Conservation (phyloP, 1,140 invertebrate genomes). For the Brachystomella parvula region DNA sequence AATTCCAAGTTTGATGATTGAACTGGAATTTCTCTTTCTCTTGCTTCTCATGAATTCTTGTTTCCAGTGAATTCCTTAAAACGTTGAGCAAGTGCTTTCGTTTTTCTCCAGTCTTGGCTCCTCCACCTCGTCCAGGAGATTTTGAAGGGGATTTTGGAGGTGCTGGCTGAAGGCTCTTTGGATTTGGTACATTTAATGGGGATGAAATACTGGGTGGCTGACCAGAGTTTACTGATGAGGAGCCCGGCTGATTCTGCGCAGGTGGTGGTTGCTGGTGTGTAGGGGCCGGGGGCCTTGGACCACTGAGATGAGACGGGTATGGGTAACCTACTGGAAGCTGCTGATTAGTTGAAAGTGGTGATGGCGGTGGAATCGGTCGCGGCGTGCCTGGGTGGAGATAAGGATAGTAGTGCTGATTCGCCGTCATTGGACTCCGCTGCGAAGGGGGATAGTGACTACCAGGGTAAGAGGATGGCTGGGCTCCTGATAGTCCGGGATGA, state of each 20-base stretch:
- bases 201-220: background rate
- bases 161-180: background rate
- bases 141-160: conserved; percentile 8
- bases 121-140: conserved; percentile 1
- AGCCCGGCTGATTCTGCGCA: too few species aligned
- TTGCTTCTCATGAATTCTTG: conserved; percentile 32
- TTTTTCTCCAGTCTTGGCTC: conserved; percentile 17
- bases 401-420: conserved; percentile 1
- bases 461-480: background rate
- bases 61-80: conserved; percentile 33
- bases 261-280: conserved; percentile 1
- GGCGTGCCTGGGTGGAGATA: background rate
- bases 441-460: background rate
- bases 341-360: conserved; percentile 3
- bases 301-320: background rate
- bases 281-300: conserved; percentile 4
- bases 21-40: conserved; percentile 38
- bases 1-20: conserved; percentile 39
- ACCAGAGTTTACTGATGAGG: too few species aligned
- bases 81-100: conserved; percentile 34
- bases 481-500: background rate
- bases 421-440: background rate
- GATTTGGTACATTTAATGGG: conserved; percentile 4
- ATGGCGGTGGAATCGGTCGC: conserved; percentile 4
- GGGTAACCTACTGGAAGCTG: conserved; percentile 1